Conservation (phyloP, 1,140 invertebrate genomes). For the Calephelis nemesis region DNA sequence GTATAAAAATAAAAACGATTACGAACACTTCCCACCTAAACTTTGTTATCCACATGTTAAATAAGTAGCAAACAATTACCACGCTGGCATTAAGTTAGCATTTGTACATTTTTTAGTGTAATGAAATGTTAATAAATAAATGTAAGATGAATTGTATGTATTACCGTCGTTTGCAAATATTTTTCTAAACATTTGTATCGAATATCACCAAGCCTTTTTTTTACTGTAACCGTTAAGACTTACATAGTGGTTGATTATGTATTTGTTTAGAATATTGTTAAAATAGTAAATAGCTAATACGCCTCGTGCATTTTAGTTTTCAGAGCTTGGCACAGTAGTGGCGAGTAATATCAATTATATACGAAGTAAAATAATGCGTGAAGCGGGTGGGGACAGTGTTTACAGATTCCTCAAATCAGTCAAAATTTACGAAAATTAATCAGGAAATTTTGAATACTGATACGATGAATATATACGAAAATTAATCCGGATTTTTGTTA, state of each 20-base stretch:
- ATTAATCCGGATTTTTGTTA: too few relatives aligned
- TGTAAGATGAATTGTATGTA: constrained; percentile 9
- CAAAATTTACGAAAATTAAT: too few relatives aligned
- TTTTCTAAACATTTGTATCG: constrained; percentile 15
- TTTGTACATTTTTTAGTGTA: constrained; percentile 17
- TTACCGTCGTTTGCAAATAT: constrained; percentile 13
- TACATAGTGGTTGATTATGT: neutral
- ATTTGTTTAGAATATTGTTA: too few relatives aligned
- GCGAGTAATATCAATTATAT: too few relatives aligned
- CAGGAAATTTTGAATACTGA: too few relatives aligned
- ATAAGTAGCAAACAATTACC: constrained; percentile 5
- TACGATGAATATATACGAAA: too few relatives aligned
- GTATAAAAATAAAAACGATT: constrained; percentile 7
- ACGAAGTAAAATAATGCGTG: too few relatives aligned
- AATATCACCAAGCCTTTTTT: neutral
- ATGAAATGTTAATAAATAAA: constrained; percentile 17
- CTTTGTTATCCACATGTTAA: neutral
- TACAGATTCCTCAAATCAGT: too few relatives aligned
- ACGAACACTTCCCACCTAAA: neutral
- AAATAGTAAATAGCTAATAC: too few relatives aligned
- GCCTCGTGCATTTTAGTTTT: too few relatives aligned
- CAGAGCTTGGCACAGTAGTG: too few relatives aligned
- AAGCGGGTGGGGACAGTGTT: too few relatives aligned
- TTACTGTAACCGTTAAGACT: neutral
- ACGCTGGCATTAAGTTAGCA: constrained; percentile 8